These are phyloP conservation scores for Colostygia pectinataria DNA, from an alignment of 2,888 invertebrate genomes.

Conservation along the genomic window DNA sequence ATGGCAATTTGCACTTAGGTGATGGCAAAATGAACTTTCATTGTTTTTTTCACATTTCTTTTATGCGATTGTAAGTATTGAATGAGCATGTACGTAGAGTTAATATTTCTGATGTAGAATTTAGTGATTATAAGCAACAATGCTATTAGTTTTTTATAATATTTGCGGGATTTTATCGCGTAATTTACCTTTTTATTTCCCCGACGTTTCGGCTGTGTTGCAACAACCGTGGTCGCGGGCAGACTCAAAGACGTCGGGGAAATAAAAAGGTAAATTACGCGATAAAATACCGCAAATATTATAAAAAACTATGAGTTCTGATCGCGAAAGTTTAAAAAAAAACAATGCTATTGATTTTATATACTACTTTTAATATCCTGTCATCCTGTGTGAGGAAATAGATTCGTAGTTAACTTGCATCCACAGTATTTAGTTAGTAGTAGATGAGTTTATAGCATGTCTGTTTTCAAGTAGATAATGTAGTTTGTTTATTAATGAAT, in stretches of 20 bases:
- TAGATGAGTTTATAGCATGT: conserved; percentile 14
- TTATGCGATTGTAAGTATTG: conserved; percentile 30
- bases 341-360: too few species aligned
- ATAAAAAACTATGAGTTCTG: too few species aligned
- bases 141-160: too few species aligned
- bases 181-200: too few species aligned
- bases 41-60: conserved; percentile 29
- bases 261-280: too few species aligned
- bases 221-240: too few species aligned
- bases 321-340: too few species aligned
- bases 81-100: conserved; percentile 29
- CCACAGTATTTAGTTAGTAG: conserved; percentile 11
- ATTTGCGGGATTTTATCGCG: too few species aligned
- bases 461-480: conserved; percentile 4
- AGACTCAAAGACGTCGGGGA: too few species aligned
- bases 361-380: neutral
- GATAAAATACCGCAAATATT: too few species aligned
- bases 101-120: conserved; percentile 8
- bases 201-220: too few species aligned
- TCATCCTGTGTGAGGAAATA: neutral
- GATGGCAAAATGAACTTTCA: conserved; percentile 33
- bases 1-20: conserved; percentile 17
- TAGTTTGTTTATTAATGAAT: neutral
- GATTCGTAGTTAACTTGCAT: conserved; percentile 13
- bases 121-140: conserved; percentile 10